A percentile compares a stretch with the other conserved stretches of the same genome.
These are phyloP conservation scores for Xenopus tropicalis DNA, from an alignment of 2,113 vertebrate genomes.

Conservation along the genomic window UCB_Xtro_10.0 CM004443.2:156493001-156493500, in stretches of 20 bases:
- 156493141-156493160: constrained; percentile 46
- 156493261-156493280: constrained; percentile 63
- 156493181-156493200: constrained; percentile 79
- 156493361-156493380: constrained; percentile 62
- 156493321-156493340: constrained; percentile 73
- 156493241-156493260: constrained; percentile 68
- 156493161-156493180: constrained; percentile 93
- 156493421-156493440: too few species aligned
- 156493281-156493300: constrained; percentile 70
- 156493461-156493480: too few species aligned
- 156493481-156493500: too few species aligned
- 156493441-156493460: too few species aligned
- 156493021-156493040: too few species aligned
- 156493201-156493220: constrained; percentile 59
- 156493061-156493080: too few species aligned
- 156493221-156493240: constrained; percentile 67
- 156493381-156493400: background rate
- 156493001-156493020: too few species aligned
- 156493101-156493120: too few species aligned
- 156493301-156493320: constrained; percentile 79
- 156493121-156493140: too few species aligned
- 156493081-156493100: too few species aligned
- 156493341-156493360: constrained; percentile 77
- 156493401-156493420: too few species aligned
- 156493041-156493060: too few species aligned